Evolutionary conservation across 1,140 invertebrate species (phyloP).

Genomic region (Megalopta genalis): DNA sequence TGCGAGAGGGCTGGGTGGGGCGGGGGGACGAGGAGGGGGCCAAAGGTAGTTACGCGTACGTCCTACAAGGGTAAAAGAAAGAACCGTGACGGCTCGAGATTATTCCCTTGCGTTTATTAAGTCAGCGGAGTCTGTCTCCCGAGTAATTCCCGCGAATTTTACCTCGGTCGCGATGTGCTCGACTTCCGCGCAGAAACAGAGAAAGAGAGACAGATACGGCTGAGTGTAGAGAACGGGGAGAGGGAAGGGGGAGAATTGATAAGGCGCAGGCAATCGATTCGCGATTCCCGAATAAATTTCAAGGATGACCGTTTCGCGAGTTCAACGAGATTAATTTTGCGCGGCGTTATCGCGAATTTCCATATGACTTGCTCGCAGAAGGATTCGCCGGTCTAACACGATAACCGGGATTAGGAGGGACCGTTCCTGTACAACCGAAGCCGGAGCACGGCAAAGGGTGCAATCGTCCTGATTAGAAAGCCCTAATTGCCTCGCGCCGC

Average conservation of each 20-base stretch:
- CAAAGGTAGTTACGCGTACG: too few species aligned
- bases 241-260: too few species aligned
- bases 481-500: conserved; percentile 31
- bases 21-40: too few species aligned
- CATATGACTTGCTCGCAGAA: conserved; percentile 44
- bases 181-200: too few species aligned
- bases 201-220: too few species aligned
- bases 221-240: too few species aligned
- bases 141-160: too few species aligned
- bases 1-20: neutral
- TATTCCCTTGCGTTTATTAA: neutral
- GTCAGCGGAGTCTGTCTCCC: too few species aligned
- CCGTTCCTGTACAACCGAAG: conserved; percentile 40
- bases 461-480: conserved; percentile 51
- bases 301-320: conserved; percentile 13
- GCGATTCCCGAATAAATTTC: conserved; percentile 1
- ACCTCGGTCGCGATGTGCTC: too few species aligned
- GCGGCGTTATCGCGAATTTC: conserved; percentile 37
- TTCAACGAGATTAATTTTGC: conserved; percentile 54
- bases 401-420: conserved; percentile 53
- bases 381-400: conserved; percentile 36
- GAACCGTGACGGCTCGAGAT: neutral
- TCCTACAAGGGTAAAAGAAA: neutral
- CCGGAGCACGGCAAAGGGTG: conserved; percentile 22
- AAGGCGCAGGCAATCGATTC: too few species aligned